Base-by-base conservation (phyloP, 30 jellyfish, hydroid and myxozoan species). In the Turritopsis dohrnii region DNA sequence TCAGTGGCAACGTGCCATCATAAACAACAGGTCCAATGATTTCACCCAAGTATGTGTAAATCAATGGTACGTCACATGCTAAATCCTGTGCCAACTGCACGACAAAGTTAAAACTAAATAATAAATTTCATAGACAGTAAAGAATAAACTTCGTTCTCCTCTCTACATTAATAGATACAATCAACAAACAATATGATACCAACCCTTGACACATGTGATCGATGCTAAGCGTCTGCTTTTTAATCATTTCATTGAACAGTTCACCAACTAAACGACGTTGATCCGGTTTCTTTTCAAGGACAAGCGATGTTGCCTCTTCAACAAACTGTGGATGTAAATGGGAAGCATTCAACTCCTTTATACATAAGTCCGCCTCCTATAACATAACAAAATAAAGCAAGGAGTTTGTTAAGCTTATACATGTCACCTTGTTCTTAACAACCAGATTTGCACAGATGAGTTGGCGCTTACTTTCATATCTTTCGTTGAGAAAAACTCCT, bases 151-250 rank as follows among this genome's bases (percentile, higher is more conserved):
- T n/a, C n/a, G n/a, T n/a, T n/a, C n/a, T n/a, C n/a, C n/a, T n/a
- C n/a, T n/a, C n/a, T n/a, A n/a, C n/a, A n/a, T n/a, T n/a, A n/a
- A n/a, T n/a, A n/a, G n/a, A n/a, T n/a, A n/a, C n/a, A n/a, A n/a
- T n/a, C n/a, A n/a, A n/a, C n/a, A n/a, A n/a, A n/a, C n/a, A n/a
- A n/a, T n/a, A n/a, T n/a, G n/a, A n/a, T n/a, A 52, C 95, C 3
- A 77, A 93, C 98, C 96, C 98, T 66, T 80, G 66, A 17, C 81
- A 74, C 20, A 93, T 81, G n/a, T 89, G 74, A 17, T 71, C 96
- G 28, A 79, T 52, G 20, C 91, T 71, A 7, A 93, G 54, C 19
- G 83, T 71, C 24, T 86, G 82, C 21, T 75, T 30, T 69, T n/a
- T 72, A 52, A 88, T 65, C 66, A 93, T 66, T 1, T 53, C 81